Percentiles rank a stretch among this genome's conserved stretches.
These are phyloP conservation scores for Cichlasoma orientale DNA, from an alignment of 2,797 vertebrate species.

Conservation along the genomic window DNA sequence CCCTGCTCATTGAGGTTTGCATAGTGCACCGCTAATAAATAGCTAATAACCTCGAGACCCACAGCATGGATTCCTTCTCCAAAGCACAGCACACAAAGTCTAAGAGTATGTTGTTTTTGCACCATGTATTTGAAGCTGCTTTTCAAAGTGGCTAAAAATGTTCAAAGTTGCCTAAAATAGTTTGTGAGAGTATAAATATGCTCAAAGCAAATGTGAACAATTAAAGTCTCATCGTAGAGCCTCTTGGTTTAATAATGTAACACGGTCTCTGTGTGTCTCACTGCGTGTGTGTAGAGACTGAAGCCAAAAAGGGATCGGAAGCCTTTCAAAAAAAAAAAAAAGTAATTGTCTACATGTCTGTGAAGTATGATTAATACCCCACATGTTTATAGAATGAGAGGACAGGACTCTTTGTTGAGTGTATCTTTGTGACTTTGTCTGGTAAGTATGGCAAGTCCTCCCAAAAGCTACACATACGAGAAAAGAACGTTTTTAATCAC, in stretches of 20 bases:
- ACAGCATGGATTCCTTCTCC: neutral
- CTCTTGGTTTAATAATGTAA: slow-evolving; percentile 11
- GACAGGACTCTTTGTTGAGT: slow-evolving; percentile 2
- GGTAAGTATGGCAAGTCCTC: slow-evolving; percentile 15
- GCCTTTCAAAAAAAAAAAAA: neutral
- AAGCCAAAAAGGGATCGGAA: neutral
- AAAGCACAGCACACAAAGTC: neutral
- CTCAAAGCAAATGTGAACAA: slow-evolving; percentile 43
- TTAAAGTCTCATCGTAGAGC: slow-evolving; percentile 11
- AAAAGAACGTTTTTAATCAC: neutral
- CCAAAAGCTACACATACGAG: neutral
- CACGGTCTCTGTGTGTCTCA: neutral
- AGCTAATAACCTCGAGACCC: slow-evolving; percentile 11
- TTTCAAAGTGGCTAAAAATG: slow-evolving; percentile 56
- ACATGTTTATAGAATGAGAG: neutral
- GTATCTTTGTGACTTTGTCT: slow-evolving; percentile 4
- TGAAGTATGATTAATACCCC: slow-evolving; percentile 49
- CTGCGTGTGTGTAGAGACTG: neutral
- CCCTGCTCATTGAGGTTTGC: slow-evolving; percentile 3
- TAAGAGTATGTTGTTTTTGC: slow-evolving; percentile 3
- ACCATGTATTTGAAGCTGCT: slow-evolving; percentile 35
- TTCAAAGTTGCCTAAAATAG: slow-evolving; percentile 64
- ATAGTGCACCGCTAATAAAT: neutral
- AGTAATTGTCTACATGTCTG: slow-evolving; percentile 26
- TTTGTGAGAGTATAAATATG: slow-evolving; percentile 50